Evolutionary conservation across 1,140 invertebrate species (phyloP).

Genomic region (Aradophagus sp.): DNA sequence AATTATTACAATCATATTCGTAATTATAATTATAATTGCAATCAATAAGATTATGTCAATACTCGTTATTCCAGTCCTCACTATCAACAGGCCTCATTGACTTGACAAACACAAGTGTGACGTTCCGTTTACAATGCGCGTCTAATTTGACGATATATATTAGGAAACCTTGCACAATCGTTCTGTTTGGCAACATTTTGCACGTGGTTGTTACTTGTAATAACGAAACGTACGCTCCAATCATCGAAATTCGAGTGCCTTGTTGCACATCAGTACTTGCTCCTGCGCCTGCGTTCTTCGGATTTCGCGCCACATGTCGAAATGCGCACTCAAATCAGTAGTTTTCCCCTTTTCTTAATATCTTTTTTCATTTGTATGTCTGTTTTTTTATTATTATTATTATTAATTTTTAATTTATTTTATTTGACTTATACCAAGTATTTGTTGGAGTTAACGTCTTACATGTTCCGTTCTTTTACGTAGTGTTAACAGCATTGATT

Average conservation of each 20-base stretch:
- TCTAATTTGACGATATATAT: constrained; percentile 50
- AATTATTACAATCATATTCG: constrained; percentile 59
- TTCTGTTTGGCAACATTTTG: constrained; percentile 23
- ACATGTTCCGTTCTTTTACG: too few relatives aligned
- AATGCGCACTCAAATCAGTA: too few relatives aligned
- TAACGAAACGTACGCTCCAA: constrained; percentile 16
- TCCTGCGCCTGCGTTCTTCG: too few relatives aligned
- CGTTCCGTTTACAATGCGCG: constrained; percentile 41
- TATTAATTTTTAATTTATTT: too few relatives aligned
- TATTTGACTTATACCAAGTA: too few relatives aligned
- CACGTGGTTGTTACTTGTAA: constrained; percentile 12
- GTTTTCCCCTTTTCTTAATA: constrained; percentile 14
- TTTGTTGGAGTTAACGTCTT: too few relatives aligned
- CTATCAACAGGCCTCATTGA: constrained; percentile 49
- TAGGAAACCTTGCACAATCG: constrained; percentile 52
- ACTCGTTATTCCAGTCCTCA: constrained; percentile 39
- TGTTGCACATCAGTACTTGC: too few relatives aligned
- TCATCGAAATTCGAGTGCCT: neutral
- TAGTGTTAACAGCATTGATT: too few relatives aligned
- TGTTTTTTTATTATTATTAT: too few relatives aligned
- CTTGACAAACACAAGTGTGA: constrained; percentile 44
- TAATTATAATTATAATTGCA: constrained; percentile 65
- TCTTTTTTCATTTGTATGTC: too few relatives aligned
- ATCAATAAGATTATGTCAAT: constrained; percentile 53
- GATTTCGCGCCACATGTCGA: too few relatives aligned